Evolutionary conservation across 2,888 invertebrate genomes (phyloP).

Genomic region (Ectemnius cavifrons): DNA sequence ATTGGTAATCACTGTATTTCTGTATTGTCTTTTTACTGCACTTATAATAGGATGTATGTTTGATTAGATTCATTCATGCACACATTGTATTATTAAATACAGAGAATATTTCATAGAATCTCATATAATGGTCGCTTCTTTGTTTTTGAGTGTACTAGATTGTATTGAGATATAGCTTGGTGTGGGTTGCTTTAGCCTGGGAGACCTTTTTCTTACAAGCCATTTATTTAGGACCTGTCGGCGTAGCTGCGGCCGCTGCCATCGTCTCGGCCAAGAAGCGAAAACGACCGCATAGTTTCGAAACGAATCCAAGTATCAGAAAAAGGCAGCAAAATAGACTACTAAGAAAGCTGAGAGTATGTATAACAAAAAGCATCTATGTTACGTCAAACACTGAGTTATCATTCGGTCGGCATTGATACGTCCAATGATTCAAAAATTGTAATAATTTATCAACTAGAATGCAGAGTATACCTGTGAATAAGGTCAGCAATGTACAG

Average conservation of each 20-base stretch:
- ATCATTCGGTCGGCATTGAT: conserved; percentile 1
- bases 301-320: conserved; percentile 97
- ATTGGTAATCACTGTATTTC: neutral
- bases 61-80: no score
- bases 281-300: conserved; percentile 96
- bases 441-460: neutral
- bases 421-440: neutral
- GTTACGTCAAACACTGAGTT: neutral
- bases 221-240: conserved; percentile 87
- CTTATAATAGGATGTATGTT: no score
- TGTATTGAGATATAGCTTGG: conserved; percentile 38
- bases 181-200: conserved; percentile 5
- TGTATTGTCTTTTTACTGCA: neutral
- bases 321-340: conserved; percentile 97
- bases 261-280: conserved; percentile 97
- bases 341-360: conserved; percentile 89
- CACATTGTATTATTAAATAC: no score
- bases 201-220: conserved; percentile 39
- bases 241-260: conserved; percentile 97
- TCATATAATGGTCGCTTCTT: neutral
- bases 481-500: no score
- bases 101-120: no score
- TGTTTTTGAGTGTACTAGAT: conserved; percentile 15
- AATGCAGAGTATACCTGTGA: no score
- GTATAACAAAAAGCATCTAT: conserved; percentile 59